Base-by-base conservation (phyloP, 2,888 invertebrate genomes). In the Hirtodrosophila trivittata region DNA sequence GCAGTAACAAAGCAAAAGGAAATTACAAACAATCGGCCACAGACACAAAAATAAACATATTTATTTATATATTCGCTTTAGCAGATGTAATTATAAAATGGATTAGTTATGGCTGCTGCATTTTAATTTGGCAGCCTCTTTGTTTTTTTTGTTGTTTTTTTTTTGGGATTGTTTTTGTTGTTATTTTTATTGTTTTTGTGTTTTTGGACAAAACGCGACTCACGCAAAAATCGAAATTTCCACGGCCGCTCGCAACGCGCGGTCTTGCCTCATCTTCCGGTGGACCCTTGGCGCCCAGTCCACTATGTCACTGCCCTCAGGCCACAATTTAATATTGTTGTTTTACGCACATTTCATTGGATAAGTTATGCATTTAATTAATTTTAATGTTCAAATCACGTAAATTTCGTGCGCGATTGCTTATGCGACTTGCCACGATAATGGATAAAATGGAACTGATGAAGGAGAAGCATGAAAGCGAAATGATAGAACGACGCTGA, bases 181-280 rank as follows among this genome's bases (percentile, higher is more conserved):
- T 16, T 35, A 32, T 64, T 38, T 49, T 32, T n/a, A 30, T 13
- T 10, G 26, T 28, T 41, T 39, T 46, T 46, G 30, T 10, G 26
- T 28, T 41, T 39, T 46, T 46, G 33, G 42, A 52, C 58, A 55
- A 45, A 62, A 62, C 58, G 65, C 64, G 55, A 47, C 46, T 59
- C 46, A 67, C 56, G 77, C 75, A 70, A 80, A 80, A 83, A 80
- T 80, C 78, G 84, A 77, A 83, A 72, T 75, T 83, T 77, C 73
- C 77, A 83, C 84, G 75, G 59, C 57, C 72, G 77, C 43, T 55
- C 38, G 38, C 49, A 52, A 46, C 52, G 52, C 73, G 74, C 57
- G 28, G 54, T 72, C 35, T 46, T 72, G 54, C 32, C 50, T 51
- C 26, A 41, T 28, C 30, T 26, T 50, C 42, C 33, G 54, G 38